Base-by-base conservation (phyloP, 2,888 invertebrate species). In the Arenicola marina region DNA sequence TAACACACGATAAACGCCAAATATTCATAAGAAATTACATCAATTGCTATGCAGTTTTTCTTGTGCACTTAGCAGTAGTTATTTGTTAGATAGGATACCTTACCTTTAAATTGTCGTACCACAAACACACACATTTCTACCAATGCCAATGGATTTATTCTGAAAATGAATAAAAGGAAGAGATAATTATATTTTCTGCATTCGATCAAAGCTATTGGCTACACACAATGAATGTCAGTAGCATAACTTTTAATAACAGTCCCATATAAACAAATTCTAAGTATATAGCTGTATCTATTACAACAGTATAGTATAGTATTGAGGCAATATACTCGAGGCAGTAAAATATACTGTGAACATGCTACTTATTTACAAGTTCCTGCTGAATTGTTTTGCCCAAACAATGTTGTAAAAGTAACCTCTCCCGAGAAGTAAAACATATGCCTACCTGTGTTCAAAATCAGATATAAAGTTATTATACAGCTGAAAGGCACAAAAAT, bases 371-470 rank as follows among this genome's bases (percentile, higher is more conserved):
- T n/a, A n/a, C n/a, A n/a, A n/a, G n/a, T n/a, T n/a, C n/a, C n/a
- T n/a, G n/a, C n/a, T n/a, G n/a, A n/a, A n/a, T n/a, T n/a, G n/a
- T n/a, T n/a, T n/a, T n/a, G n/a, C n/a, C n/a, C n/a, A n/a, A n/a
- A n/a, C n/a, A n/a, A n/a, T n/a, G n/a, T n/a, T n/a, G n/a, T n/a
- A n/a, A n/a, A n/a, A n/a, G n/a, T n/a, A n/a, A n/a, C 18, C 38
- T 38, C 18, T 38, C 38, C 18, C 11, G 38, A 15, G 11, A 11
- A 38, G 38, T 51, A 43, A 76, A 70, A 86, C 24, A 44, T 21
- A n/a, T 21, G 24, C 90, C 89, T 86, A 93, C 95, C 95, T 93
- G 85, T 91, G 95, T 85, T 98, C 97, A 85, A 98, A 95, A 46
- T 92, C 92, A 56, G 90, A 88, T 61, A 99, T 87, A 79, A 98